These are phyloP conservation scores for Etheostoma nigrum DNA, from an alignment of 2,797 vertebrate genomes.

Conservation along the genomic window DNA sequence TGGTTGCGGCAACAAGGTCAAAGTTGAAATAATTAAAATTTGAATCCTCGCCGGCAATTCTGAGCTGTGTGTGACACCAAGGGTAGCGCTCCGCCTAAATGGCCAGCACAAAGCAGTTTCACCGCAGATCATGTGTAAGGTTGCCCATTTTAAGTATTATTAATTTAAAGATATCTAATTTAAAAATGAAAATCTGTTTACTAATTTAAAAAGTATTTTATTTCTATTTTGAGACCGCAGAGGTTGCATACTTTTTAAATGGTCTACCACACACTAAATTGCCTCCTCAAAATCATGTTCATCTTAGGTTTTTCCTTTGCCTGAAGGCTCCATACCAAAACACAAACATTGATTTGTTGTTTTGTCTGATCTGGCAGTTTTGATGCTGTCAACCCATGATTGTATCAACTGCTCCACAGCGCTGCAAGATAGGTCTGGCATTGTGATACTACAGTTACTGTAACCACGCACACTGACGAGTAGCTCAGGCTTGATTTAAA, in stretches of 20 bases:
- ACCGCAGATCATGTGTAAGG: no score
- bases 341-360: constrained; percentile 19
- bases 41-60: no score
- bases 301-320: constrained; percentile 3
- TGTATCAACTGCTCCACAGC: constrained; percentile 22
- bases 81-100: no score
- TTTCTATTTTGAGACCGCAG: background rate
- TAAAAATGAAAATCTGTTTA: background rate
- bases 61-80: no score
- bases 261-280: constrained; percentile 4
- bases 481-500: constrained; percentile 43
- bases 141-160: background rate
- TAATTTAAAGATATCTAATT: background rate
- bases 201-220: constrained; percentile 3
- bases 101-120: no score
- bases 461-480: constrained; percentile 36
- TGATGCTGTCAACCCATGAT: constrained; percentile 37
- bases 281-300: constrained; percentile 10
- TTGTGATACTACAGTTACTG: constrained; percentile 14
- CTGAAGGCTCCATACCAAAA: constrained; percentile 10
- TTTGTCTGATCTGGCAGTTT: constrained; percentile 35
- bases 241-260: constrained; percentile 17
- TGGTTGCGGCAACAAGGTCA: no score
- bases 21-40: no score
- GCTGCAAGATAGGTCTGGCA: no score